Evolutionary conservation across 2,113 vertebrate species (phyloP).

Genomic region (Zosterops borbonicus): DNA sequence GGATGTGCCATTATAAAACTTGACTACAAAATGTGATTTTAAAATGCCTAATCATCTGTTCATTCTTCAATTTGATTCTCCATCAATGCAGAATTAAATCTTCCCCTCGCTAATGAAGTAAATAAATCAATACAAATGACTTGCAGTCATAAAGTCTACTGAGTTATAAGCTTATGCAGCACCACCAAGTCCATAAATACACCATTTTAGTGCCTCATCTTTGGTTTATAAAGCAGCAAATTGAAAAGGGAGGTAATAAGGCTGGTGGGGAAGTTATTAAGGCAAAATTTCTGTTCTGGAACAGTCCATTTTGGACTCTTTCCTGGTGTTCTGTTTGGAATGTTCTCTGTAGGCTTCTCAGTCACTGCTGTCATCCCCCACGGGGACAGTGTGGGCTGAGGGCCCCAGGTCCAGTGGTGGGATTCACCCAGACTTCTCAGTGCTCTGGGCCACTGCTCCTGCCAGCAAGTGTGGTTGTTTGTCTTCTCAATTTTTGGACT

Average conservation of each 20-base stretch:
- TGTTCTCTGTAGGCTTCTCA: rapidly evolving
- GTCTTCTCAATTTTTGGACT: neutral
- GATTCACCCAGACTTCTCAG: rapidly evolving
- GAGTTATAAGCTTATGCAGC: conserved; percentile 1
- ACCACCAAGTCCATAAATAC: neutral
- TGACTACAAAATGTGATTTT: neutral
- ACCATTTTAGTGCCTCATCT: neutral
- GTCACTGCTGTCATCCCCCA: rapidly evolving
- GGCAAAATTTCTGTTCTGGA: neutral
- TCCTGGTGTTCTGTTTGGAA: neutral
- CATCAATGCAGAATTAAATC: conserved; percentile 17
- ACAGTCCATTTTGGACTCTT: neutral
- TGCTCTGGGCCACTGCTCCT: neutral
- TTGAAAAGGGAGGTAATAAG: neutral
- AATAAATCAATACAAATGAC: conserved; percentile 30
- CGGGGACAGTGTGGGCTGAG: rapidly evolving
- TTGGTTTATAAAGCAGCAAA: neutral
- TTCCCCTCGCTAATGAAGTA: conserved; percentile 21
- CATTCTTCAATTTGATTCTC: neutral
- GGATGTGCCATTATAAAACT: neutral
- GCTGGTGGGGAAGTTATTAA: neutral
- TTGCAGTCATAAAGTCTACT: conserved; percentile 4
- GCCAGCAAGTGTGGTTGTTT: rapidly evolving
- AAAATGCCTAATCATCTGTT: neutral
- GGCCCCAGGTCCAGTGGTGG: neutral